Evolutionary conservation across 2,113 vertebrate genomes (phyloP).

Genomic region (Strix aluco): DNA sequence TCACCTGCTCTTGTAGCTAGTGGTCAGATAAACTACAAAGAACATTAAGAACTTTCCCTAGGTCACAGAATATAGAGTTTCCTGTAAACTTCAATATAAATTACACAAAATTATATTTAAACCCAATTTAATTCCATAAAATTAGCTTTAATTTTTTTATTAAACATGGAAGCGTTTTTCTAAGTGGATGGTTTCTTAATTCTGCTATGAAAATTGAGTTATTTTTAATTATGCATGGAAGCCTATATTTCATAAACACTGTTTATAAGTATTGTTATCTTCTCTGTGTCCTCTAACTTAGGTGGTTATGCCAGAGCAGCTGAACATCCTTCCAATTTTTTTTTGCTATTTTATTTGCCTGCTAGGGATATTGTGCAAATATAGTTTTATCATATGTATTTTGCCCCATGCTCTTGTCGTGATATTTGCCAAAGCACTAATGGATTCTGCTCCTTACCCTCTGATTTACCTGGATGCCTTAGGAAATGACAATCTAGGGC

Average conservation of each 20-base stretch:
- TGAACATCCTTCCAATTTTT: not conserved
- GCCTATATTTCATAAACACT: not conserved
- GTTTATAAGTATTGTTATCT: not conserved
- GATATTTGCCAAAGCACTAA: not conserved
- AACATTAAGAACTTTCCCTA: not conserved
- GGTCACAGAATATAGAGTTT: not conserved
- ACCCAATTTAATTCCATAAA: not conserved
- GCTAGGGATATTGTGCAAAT: not conserved
- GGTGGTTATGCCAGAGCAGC: not conserved
- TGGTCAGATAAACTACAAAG: not conserved
- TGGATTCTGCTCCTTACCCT: not conserved
- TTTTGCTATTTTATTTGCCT: not conserved
- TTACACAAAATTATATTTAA: not conserved
- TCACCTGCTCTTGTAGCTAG: not conserved
- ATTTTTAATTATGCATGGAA: not conserved
- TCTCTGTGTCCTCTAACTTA: not conserved
- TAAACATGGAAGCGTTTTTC: not conserved
- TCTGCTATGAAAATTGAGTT: not conserved
- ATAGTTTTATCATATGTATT: not conserved
- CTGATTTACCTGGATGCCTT: not conserved
- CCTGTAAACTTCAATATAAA: not conserved
- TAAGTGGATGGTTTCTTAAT: not conserved
- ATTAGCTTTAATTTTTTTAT: not conserved
- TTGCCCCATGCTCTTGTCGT: not conserved
- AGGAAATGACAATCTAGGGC: not conserved